These are phyloP conservation scores for Microtus montanus DNA, from an alignment of 2,113 vertebrate species.

Conservation along the genomic window DNA sequence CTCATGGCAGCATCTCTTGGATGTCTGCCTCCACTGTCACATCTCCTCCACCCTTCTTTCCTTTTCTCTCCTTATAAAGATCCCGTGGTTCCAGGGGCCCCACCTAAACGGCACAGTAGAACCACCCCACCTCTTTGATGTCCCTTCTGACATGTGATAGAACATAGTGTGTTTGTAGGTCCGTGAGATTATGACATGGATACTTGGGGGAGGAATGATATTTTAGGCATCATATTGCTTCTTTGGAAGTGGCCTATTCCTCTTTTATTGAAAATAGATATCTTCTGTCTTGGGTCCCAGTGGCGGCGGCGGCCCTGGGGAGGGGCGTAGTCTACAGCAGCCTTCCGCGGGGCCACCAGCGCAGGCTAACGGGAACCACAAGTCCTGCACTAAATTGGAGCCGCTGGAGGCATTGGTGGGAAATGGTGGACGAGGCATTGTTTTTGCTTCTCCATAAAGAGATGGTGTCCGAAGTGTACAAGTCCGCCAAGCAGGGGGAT, in stretches of 20 bases:
- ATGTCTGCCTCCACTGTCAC: neutral
- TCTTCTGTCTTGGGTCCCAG: too few species aligned
- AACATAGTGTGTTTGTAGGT: neutral
- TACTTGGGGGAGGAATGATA: rapidly evolving
- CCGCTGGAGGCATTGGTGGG: slow-evolving; percentile 66
- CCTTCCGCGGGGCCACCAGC: rapidly evolving
- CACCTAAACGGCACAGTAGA: neutral
- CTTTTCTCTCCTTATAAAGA: neutral
- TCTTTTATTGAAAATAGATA: neutral
- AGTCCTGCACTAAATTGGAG: neutral
- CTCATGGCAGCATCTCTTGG: neutral
- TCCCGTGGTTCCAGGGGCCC: neutral
- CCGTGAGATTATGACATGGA: rapidly evolving
- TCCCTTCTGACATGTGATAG: neutral
- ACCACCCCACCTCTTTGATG: neutral
- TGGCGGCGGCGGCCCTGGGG: too few species aligned
- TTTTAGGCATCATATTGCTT: neutral
- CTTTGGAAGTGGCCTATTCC: neutral
- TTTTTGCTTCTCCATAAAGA: slow-evolving; percentile 94
- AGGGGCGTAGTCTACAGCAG: neutral
- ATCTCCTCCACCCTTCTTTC: too few species aligned
- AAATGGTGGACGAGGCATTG: slow-evolving; percentile 93
- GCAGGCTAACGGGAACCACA: neutral
- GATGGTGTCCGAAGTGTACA: slow-evolving; percentile 93
- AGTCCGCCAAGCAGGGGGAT: slow-evolving; percentile 89